Base-by-base conservation (phyloP, 1,140 invertebrate genomes). In the Arion vulgaris region DNA sequence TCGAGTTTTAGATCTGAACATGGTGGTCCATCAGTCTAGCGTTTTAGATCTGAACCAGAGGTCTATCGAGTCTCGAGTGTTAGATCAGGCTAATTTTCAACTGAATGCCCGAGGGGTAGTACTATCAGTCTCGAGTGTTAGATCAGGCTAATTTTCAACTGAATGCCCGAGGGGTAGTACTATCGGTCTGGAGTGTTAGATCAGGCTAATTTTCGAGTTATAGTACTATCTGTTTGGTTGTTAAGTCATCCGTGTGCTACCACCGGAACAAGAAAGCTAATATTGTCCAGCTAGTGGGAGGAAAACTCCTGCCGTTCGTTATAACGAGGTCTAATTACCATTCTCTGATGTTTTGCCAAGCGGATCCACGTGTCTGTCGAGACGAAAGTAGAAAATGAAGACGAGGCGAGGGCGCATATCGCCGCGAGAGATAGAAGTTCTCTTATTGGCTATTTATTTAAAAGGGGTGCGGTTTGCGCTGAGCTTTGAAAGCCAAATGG, bases 321-420 rank as follows among this genome's bases (percentile, higher is more conserved):
- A 66, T 66, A 66, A 66, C 28, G 62, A 66, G 62, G n/a, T 32
- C 28, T 66, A 66, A 66, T 66, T 66, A 66, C 62, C 62, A 32
- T 5, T 66, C 62, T 66, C 62, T 34, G 1, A n/a, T 34, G n/a
- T 32, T 11, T 28, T 66, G 28, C 62, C 1, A 28, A 66, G 28
- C 28, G 17, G 15, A 57, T 57, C 19, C 62, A 57, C 26, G 62
- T 13, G 62, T 66, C n/a, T 66, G 62, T 66, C 62, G n/a, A 32
- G 62, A 32, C 62, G 62, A 32, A 66, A 5, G 26, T 49, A 7
- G n/a, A n/a, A 57, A 2, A 17, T 9, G 62, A 66, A 66, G n/a
- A 9, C n/a, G 32, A 66, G n/a, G 32, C 62, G n/a, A 66, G 62
- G 28, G 62, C 53, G 53, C 26, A 57, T 57, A 23, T n/a, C 53